phyloP scores from a whole-genome alignment of 2,797 vertebrate genomes.

The Peromyscus nudipes region DNA sequence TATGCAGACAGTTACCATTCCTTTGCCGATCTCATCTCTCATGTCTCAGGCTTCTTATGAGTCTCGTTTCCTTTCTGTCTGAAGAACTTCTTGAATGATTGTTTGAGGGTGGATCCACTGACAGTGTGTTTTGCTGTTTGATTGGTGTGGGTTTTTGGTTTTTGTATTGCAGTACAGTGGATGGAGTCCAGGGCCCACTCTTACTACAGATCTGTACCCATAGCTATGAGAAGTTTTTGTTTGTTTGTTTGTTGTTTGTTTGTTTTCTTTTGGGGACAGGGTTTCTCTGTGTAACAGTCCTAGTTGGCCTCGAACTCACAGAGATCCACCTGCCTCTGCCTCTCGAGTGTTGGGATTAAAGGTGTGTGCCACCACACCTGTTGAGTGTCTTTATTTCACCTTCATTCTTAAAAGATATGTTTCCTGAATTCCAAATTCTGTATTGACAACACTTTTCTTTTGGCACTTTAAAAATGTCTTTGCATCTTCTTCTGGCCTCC shows the following conservation, averaged over 20 bases:
- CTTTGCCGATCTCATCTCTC: neutral
- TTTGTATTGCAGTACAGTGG: neutral
- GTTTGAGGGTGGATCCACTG: neutral
- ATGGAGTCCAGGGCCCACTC: neutral
- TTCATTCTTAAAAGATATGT: conserved; percentile 19
- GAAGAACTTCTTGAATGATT: neutral
- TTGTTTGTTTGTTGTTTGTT: too few species aligned
- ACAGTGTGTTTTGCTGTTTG: neutral
- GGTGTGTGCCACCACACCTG: too few species aligned
- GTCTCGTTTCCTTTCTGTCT: neutral
- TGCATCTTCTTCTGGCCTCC: neutral
- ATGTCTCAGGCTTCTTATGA: neutral
- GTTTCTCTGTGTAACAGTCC: too few species aligned
- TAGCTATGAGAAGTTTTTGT: neutral
- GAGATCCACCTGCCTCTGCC: too few species aligned
- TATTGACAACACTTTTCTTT: neutral
- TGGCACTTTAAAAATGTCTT: neutral
- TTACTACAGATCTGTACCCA: neutral
- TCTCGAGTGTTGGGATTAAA: too few species aligned
- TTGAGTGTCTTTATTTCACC: neutral
- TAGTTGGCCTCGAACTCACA: too few species aligned
- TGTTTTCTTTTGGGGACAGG: too few species aligned
- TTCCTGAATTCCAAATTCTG: neutral
- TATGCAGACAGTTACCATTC: neutral
- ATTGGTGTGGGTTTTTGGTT: neutral